phyloP scores from a whole-genome alignment of 2,113 vertebrate species.

The Anhinga anhinga region DNA sequence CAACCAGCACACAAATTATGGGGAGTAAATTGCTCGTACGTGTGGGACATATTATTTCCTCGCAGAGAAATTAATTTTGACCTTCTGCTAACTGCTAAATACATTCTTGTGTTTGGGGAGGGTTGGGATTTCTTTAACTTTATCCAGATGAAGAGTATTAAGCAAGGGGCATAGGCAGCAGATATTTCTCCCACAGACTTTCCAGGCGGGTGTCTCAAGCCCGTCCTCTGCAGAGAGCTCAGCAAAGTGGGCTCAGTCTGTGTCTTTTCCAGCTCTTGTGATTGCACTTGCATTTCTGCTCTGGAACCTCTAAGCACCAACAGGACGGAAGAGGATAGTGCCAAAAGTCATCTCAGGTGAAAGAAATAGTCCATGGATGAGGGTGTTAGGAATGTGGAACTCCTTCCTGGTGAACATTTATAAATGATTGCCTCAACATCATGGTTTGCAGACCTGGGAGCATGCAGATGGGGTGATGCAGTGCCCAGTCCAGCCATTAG shows the following conservation, averaged over 20 bases:
- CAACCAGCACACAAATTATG: neutral
- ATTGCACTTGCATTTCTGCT: neutral
- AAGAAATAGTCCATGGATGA: neutral
- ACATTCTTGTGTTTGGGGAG: neutral
- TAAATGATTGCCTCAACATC: neutral
- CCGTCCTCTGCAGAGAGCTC: neutral
- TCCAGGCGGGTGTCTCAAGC: neutral
- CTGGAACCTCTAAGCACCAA: neutral
- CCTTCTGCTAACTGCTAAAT: neutral
- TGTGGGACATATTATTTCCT: neutral
- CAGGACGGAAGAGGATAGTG: neutral
- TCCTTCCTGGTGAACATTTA: neutral
- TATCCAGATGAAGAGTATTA: neutral
- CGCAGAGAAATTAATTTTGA: neutral
- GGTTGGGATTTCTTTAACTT: neutral
- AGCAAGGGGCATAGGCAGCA: neutral
- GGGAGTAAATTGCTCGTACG: neutral
- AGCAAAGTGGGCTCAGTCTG: neutral
- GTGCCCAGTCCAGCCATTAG: neutral
- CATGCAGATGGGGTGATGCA: neutral
- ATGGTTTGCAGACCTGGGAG: neutral
- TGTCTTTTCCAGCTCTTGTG: neutral
- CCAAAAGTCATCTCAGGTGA: neutral
- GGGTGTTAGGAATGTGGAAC: neutral
- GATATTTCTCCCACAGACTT: neutral